Percentiles rank a stretch among this genome's conserved stretches.
Conservation (phyloP, 2,888 invertebrate species). For the Dolomedes plantarius region DNA sequence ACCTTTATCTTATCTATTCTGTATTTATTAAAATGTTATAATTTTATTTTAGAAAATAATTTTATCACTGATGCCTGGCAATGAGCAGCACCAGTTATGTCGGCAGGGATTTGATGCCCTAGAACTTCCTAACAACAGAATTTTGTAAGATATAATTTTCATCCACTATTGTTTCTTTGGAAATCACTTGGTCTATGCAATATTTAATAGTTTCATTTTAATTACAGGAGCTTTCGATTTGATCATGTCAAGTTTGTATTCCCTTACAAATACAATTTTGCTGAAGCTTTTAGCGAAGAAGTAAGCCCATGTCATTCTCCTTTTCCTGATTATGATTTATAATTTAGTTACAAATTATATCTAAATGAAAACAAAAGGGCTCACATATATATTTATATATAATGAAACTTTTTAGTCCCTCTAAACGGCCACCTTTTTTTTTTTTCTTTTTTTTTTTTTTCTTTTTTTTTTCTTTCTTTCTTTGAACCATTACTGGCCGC, state of each 20-base stretch:
- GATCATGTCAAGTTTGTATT: constrained; percentile 79
- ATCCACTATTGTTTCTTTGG: not conserved
- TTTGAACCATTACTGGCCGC: too few relatives aligned
- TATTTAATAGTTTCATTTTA: not conserved
- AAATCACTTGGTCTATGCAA: not conserved
- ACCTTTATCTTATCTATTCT: too few relatives aligned
- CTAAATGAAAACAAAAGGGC: too few relatives aligned
- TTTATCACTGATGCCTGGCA: constrained; percentile 81
- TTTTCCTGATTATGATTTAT: too few relatives aligned
- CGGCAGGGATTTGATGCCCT: constrained; percentile 86
- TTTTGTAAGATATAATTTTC: constrained; percentile 81
- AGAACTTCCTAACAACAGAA: constrained; percentile 83
- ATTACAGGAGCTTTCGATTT: constrained; percentile 52
- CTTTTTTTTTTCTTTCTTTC: too few relatives aligned
- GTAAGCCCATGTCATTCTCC: too few relatives aligned
- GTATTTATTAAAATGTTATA: too few relatives aligned
- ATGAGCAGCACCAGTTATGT: constrained; percentile 83
- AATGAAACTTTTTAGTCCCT: too few relatives aligned
- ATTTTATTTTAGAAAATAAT: constrained; percentile 84
- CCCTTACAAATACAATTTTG: constrained; percentile 91
- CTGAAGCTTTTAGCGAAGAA: constrained; percentile 91
- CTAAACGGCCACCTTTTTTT: too few relatives aligned
- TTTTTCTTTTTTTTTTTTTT: too few relatives aligned
- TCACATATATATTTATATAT: too few relatives aligned
- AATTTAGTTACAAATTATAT: too few relatives aligned